phyloP scores from a whole-genome alignment of 2,113 vertebrate species.

The Bostrychus sinensis region DNA sequence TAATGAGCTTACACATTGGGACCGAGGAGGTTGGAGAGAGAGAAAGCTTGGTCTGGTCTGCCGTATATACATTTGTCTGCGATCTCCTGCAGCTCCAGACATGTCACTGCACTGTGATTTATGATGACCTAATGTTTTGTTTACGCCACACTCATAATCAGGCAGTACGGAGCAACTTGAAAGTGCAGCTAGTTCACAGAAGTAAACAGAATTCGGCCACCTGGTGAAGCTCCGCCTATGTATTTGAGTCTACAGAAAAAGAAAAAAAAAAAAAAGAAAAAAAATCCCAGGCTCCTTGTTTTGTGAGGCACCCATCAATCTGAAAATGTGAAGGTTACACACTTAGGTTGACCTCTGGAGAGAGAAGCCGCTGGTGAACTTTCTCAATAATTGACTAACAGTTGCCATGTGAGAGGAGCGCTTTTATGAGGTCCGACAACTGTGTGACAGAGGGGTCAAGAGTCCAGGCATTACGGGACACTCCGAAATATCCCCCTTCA shows the following conservation, averaged over 20 bases:
- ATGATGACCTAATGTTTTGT: constrained; percentile 81
- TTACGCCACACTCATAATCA: constrained; percentile 76
- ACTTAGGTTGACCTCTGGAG: constrained; percentile 52
- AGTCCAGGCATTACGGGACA: constrained; percentile 52
- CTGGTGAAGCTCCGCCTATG: constrained; percentile 55
- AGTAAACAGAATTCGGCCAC: constrained; percentile 67
- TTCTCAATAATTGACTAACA: constrained; percentile 55
- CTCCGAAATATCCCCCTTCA: constrained; percentile 51
- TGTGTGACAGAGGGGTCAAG: constrained; percentile 67
- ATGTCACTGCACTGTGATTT: constrained; percentile 70
- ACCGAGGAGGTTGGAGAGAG: constrained; percentile 62
- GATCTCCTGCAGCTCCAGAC: constrained; percentile 55
- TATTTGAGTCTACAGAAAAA: constrained; percentile 9
- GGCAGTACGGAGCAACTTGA: constrained; percentile 71
- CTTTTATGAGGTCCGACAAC: constrained; percentile 47
- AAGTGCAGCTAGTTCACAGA: constrained; percentile 58
- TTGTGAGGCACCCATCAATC: constrained; percentile 48
- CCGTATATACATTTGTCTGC: constrained; percentile 49
- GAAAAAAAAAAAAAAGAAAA: constrained; percentile 45
- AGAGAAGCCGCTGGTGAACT: constrained; percentile 47
- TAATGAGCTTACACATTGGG: constrained; percentile 84
- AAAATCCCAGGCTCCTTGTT: constrained; percentile 32
- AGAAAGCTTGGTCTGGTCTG: constrained; percentile 41
- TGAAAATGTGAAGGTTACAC: constrained; percentile 34
- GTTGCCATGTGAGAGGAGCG: constrained; percentile 18